Base-by-base conservation (phyloP, 2,888 invertebrate species). In the Lamellibrachia satsuma region DNA sequence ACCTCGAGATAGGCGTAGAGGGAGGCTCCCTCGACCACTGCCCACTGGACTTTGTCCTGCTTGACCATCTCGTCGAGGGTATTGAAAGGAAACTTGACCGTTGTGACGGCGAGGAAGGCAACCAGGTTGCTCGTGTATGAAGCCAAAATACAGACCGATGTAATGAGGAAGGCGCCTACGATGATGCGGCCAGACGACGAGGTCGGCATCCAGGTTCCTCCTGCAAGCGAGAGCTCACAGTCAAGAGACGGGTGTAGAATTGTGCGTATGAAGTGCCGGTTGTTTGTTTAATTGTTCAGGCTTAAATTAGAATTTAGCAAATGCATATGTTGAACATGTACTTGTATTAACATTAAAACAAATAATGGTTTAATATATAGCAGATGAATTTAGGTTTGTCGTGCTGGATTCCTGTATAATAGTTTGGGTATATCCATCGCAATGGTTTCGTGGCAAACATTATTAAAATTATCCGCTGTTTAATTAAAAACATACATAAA, bases 71-170 rank as follows among this genome's bases (percentile, higher is more conserved):
- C 95, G 7, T 92, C 92, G n/a, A 95, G 93, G 0, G 94, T 94
- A 92, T 95, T 93, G 92, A 96, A 95, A 0, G 95, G 96, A 3
- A 94, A 52, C 91, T 91, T 52, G 11, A 57, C 57, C 52, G 91
- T 91, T 22, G 94, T 94, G 4, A 96, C 95, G 9, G 96, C 95
- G 3, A 96, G 94, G 93, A 95, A 96, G 27, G 96, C 96, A 52
- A 95, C 95, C 7, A 96, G 95, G 93, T 95, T 96, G 0, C 96
- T 95, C 27, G 95, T 95, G 94, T 96, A 96, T 0, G 95, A 95
- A 8, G 95, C 95, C 2, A 95, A 95, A 52, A 96, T 94, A 1
- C 95, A 94, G 27, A 96, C 95, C 22, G 94, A 52, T 15, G 92
- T 92, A 15, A 94, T 51, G 93, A 93, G 93, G 92, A 52, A 92